Conservation (phyloP, 2,113 vertebrate species). For the Plectropomus leopardus region DNA sequence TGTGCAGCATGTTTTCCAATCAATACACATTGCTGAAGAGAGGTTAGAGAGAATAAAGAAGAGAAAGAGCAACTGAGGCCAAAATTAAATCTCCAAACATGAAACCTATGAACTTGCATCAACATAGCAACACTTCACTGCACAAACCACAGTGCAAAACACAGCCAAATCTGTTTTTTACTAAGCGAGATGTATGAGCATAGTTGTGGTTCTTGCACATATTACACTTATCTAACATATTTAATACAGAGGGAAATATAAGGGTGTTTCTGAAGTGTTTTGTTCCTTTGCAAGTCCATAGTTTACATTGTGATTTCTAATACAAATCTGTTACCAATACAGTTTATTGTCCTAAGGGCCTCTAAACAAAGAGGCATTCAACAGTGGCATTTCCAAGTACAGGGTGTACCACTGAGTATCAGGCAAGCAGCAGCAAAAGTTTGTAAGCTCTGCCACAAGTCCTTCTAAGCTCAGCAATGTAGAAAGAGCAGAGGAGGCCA, state of each 20-base stretch:
- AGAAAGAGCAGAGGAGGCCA: conserved; percentile 30
- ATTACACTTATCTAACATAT: not conserved
- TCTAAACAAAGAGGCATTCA: conserved; percentile 54
- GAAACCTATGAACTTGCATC: not conserved
- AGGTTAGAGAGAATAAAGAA: not conserved
- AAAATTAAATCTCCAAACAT: not conserved
- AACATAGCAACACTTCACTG: not conserved
- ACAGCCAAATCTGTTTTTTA: not conserved
- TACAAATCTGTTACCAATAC: conserved; percentile 6
- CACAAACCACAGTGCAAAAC: not conserved
- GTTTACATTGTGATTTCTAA: not conserved
- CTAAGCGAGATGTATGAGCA: not conserved
- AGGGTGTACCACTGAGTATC: conserved; percentile 39
- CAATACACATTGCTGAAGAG: not conserved
- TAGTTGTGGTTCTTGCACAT: not conserved
- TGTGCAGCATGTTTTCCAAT: not conserved
- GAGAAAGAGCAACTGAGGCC: not conserved
- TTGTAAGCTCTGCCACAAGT: conserved; percentile 44
- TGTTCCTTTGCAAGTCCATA: not conserved
- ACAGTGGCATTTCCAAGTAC: conserved; percentile 26
- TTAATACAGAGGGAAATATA: not conserved
- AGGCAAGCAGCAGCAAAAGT: conserved; percentile 20
- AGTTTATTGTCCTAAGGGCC: not conserved
- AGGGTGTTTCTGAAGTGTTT: not conserved
- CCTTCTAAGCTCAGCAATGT: conserved; percentile 6